These are phyloP conservation scores for Diphyllodes magnificus DNA, from an alignment of 2,113 vertebrate genomes.

Conservation along the genomic window DNA sequence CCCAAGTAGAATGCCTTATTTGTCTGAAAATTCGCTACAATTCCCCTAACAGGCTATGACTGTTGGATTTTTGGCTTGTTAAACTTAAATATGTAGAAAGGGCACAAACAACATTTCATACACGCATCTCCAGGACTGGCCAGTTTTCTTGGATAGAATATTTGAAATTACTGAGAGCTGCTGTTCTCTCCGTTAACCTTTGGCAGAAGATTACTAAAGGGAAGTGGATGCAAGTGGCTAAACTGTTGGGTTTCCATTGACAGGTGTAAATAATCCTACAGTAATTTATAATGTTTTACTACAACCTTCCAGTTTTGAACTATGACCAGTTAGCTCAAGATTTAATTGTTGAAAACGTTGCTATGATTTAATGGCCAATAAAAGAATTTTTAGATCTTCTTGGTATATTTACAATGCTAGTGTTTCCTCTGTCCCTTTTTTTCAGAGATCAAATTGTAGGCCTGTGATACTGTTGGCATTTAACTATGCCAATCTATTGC, in stretches of 20 bases:
- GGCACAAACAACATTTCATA: not conserved
- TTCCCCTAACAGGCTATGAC: not conserved
- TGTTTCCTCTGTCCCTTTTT: not conserved
- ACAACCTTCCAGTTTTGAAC: not conserved
- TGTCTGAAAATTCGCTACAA: not conserved
- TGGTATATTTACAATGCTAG: not conserved
- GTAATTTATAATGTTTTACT: not conserved
- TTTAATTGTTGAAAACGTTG: not conserved
- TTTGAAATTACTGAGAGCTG: not conserved
- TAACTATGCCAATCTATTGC: not conserved
- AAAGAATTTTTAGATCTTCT: not conserved
- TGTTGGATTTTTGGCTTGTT: not conserved
- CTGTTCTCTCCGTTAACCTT: not conserved
- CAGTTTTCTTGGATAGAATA: not conserved
- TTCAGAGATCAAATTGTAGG: not conserved
- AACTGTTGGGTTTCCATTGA: not conserved
- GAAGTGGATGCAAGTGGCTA: not conserved
- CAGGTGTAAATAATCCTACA: not conserved
- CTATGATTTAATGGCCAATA: not conserved
- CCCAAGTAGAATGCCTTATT: slow-evolving; percentile 16
- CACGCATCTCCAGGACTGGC: fast-evolving
- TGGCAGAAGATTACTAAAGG: not conserved
- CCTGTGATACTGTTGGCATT: not conserved
- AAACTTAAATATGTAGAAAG: not conserved
- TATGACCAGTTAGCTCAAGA: not conserved